Evolutionary conservation across 2,888 invertebrate genomes (phyloP), one percentile per base, ranked within the genome.

Genomic region (Caenorhabditis drosophilae): DNA sequence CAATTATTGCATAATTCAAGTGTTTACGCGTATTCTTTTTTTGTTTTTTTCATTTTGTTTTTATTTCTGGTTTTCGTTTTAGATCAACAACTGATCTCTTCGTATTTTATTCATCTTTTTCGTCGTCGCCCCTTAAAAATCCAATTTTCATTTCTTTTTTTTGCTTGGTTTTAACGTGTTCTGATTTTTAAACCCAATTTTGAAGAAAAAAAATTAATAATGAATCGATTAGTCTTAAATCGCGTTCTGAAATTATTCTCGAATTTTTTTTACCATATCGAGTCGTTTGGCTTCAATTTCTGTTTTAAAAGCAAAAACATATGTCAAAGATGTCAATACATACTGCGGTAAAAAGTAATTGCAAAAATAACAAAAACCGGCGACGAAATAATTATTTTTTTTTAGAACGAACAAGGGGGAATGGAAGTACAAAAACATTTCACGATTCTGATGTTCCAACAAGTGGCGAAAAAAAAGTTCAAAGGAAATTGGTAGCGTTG

Each of bases 381-480:
- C 12, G 31, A 31, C n/a, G n/a, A 31, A 31, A 42, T 42, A 23
- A 23, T 12, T 23, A 22, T 23, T 12, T 18, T 7, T 20, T 20
- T 40, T 23, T 23, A 31, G 31, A 46, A 34, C 46, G 46, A 31
- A 16, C 46, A 46, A 27, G 23, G 20, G 34, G n/a, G 18, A 46
- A 46, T 18, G 20, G 16, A 9, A 31, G 31, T 18, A 9, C 27
- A 20, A 46, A 27, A 18, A 46, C 46, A 2, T 22, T 16, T 7
- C 46, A 46, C 18, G 46, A 46, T 34, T 7, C 2, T 31, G 46
- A 46, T 18, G 46, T 31, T 6, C 46, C 46, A 31, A 46, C 46
- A 18, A 22, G 20, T 9, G 46, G 46, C 2, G 46, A 46, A 11
- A n/a, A 20, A n/a, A 46, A 46, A 31, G 16, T n/a, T 7, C 27